Conservation (phyloP, 92 coral and sea anemone genomes). For the Epizoanthus fatuus region DNA sequence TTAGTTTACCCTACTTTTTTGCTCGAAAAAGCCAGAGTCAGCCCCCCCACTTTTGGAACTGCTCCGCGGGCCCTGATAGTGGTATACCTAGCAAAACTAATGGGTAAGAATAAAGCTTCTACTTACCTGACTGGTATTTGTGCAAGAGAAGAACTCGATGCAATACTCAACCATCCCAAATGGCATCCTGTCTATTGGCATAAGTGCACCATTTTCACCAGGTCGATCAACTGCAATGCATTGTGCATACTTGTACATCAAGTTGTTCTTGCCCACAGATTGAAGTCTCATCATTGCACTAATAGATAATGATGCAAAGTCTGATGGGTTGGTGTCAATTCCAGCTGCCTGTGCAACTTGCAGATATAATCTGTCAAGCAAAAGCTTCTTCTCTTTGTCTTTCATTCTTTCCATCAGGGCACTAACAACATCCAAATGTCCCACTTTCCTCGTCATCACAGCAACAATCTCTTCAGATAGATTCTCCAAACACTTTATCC, state of each 20-base stretch:
- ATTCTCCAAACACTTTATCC: background rate
- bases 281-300: constrained; percentile 59
- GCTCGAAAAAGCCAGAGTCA: too few species aligned
- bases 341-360: constrained; percentile 1
- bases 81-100: too few species aligned
- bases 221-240: constrained; percentile 53
- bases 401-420: background rate
- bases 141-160: constrained; percentile 73
- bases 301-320: constrained; percentile 40
- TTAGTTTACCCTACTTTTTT: too few species aligned
- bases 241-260: constrained; percentile 70
- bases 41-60: too few species aligned
- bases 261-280: constrained; percentile 56
- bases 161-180: constrained; percentile 83
- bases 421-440: background rate
- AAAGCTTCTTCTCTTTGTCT: background rate
- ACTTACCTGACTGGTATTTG: constrained; percentile 66
- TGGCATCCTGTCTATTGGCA: constrained; percentile 72
- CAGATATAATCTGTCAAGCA: background rate
- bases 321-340: constrained; percentile 53
- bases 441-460: background rate
- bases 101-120: too few species aligned
- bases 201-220: constrained; percentile 28
- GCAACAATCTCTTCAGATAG: background rate
- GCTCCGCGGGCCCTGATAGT: too few species aligned